phyloP scores from a whole-genome alignment of 2,797 vertebrate genomes.

The Myotis planiceps region DNA sequence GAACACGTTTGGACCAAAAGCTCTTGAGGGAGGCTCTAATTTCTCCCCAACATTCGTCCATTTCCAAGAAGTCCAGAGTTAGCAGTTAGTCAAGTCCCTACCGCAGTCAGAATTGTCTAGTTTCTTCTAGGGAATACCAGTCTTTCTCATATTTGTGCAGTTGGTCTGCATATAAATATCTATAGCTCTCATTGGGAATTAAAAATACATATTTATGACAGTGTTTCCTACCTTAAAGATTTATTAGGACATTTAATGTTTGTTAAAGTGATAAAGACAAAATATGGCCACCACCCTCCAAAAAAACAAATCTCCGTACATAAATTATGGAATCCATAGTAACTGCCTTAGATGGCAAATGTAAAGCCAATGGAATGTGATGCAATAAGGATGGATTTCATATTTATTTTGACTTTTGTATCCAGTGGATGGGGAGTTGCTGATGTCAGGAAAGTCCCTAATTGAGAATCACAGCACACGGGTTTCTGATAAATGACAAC shows the following conservation, averaged over 20 bases:
- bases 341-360: neutral
- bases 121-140: neutral
- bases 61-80: neutral
- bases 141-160: constrained; percentile 51
- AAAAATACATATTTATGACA: constrained; percentile 44
- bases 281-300: neutral
- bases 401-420: constrained; percentile 51
- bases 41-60: neutral
- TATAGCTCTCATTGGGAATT: neutral
- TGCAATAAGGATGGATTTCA: constrained; percentile 32
- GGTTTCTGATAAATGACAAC: constrained; percentile 87
- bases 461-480: constrained; percentile 66
- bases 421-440: constrained; percentile 22
- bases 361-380: neutral
- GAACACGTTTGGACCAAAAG: neutral
- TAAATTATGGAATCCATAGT: constrained; percentile 50
- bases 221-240: neutral
- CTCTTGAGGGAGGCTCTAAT: neutral
- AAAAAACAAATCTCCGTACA: constrained; percentile 26
- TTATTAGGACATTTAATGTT: constrained; percentile 51
- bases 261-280: neutral
- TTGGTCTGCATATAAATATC: neutral
- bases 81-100: neutral
- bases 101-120: neutral
- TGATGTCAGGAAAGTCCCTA: constrained; percentile 18